phyloP scores from a whole-genome alignment of 2,888 invertebrate genomes.

The Noctua pronuba region DNA sequence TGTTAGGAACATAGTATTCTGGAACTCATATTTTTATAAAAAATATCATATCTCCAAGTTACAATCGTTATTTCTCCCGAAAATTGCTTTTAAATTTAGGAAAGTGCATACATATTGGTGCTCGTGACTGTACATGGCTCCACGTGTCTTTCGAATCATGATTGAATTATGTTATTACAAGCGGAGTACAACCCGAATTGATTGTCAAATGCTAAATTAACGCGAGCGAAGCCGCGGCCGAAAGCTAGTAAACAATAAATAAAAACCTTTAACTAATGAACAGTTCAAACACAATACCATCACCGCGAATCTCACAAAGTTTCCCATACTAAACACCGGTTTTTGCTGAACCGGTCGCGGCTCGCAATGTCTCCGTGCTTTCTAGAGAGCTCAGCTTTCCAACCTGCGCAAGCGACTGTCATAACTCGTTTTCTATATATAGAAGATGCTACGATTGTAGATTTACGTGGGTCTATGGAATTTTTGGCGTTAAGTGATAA shows the following conservation, averaged over 20 bases:
- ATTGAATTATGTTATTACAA: no score
- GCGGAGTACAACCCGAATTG: no score
- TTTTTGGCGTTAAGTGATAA: slow-evolving; percentile 16
- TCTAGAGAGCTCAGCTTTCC: slow-evolving; percentile 73
- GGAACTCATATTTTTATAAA: no score
- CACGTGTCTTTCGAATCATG: no score
- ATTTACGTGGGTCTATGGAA: slow-evolving; percentile 40
- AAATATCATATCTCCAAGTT: no score
- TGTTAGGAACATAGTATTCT: no score
- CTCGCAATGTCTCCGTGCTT: slow-evolving; percentile 70
- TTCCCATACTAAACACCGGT: slow-evolving; percentile 68
- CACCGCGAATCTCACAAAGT: slow-evolving; percentile 49
- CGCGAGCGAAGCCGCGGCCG: no score
- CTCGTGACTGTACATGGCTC: no score
- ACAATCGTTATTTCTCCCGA: no score
- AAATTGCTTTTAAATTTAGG: no score
- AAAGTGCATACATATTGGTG: no score
- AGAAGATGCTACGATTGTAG: slow-evolving; percentile 32
- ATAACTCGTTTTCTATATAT: slow-evolving; percentile 63
- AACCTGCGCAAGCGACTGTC: slow-evolving; percentile 38
- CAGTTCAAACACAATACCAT: slow-evolving; percentile 28
- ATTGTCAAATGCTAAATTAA: no score
- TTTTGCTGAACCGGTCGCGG: slow-evolving; percentile 71
- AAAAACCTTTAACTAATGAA: background rate
- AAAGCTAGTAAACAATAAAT: background rate